Evolutionary conservation across 2,797 vertebrate species (phyloP).

Genomic region (Poeciliopsis presidionis): DNA sequence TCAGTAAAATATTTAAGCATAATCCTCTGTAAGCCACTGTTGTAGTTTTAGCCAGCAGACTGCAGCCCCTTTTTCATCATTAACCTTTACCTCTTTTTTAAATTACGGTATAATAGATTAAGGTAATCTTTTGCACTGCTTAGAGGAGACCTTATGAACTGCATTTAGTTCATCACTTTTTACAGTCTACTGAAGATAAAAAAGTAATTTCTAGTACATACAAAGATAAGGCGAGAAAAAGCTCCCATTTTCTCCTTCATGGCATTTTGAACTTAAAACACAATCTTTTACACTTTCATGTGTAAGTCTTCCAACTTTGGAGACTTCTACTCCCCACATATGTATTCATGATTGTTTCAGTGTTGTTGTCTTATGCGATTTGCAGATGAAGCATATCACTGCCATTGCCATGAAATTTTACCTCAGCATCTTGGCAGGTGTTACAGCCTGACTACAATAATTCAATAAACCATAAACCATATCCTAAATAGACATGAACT

Average conservation of each 20-base stretch:
- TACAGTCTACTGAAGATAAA: conserved; percentile 65
- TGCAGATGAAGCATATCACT: not conserved
- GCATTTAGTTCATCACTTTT: conserved; percentile 74
- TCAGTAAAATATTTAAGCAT: conserved; percentile 53
- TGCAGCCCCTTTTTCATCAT: conserved; percentile 71
- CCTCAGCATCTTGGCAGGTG: not conserved
- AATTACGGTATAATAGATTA: conserved; percentile 77
- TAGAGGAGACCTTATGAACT: conserved; percentile 67
- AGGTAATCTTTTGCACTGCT: conserved; percentile 73
- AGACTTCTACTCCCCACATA: conserved; percentile 32
- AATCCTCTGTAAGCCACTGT: conserved; percentile 55
- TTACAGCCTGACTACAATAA: conserved; percentile 23
- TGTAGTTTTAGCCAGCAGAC: conserved; percentile 65
- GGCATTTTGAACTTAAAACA: conserved; percentile 64
- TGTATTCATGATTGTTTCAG: conserved; percentile 24
- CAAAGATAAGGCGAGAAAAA: conserved; percentile 62
- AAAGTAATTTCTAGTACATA: conserved; percentile 71
- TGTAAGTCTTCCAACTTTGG: conserved; percentile 36
- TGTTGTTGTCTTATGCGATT: conserved; percentile 18
- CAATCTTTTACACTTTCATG: conserved; percentile 52
- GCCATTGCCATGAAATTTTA: not conserved
- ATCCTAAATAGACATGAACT: conserved; percentile 38
- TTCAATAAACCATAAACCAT: conserved; percentile 41
- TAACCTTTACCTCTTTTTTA: conserved; percentile 80
- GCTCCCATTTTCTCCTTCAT: conserved; percentile 60